A percentile compares a stretch with the other conserved stretches of the same genome.
These are phyloP conservation scores for Petaurus breviceps DNA, from an alignment of 2,113 vertebrate genomes.

Conservation along the genomic window DNA sequence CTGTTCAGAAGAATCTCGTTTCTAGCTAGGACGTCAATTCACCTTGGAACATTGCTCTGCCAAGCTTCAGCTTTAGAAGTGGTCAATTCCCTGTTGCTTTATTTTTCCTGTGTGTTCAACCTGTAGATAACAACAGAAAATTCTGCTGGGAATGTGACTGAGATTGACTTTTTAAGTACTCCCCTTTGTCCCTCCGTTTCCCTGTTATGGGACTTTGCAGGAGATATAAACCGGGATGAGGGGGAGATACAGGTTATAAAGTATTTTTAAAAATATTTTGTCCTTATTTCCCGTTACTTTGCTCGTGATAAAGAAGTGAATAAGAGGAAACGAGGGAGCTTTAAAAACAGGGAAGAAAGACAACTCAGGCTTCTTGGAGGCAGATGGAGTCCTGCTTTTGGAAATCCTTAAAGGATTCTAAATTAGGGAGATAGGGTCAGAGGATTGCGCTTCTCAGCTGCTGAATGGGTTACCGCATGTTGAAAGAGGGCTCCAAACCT, in stretches of 20 bases:
- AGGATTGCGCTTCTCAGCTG: slow-evolving; percentile 67
- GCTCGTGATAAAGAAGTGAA: neutral
- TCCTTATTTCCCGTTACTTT: neutral
- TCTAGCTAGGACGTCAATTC: slow-evolving; percentile 50
- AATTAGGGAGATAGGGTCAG: neutral
- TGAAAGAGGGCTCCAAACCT: slow-evolving; percentile 74
- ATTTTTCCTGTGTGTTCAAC: neutral
- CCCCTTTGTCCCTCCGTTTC: neutral
- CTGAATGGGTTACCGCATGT: slow-evolving; percentile 69
- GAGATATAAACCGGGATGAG: slow-evolving; percentile 13
- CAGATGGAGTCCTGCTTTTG: neutral
- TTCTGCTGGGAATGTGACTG: neutral
- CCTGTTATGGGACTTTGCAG: neutral
- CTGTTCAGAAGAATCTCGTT: slow-evolving; percentile 2
- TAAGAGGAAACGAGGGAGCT: neutral
- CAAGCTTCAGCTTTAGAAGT: slow-evolving; percentile 13
- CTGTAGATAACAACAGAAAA: neutral
- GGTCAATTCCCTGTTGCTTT: rapidly evolving
- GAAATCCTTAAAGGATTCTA: neutral
- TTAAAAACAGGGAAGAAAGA: neutral
- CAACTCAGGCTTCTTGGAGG: neutral
- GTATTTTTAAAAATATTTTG: neutral
- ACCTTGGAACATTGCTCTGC: neutral
- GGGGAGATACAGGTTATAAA: neutral
- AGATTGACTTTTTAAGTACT: slow-evolving; percentile 6